phyloP scores from a whole-genome alignment of 2,797 vertebrate genomes.

The Pelobates cultripes region DNA sequence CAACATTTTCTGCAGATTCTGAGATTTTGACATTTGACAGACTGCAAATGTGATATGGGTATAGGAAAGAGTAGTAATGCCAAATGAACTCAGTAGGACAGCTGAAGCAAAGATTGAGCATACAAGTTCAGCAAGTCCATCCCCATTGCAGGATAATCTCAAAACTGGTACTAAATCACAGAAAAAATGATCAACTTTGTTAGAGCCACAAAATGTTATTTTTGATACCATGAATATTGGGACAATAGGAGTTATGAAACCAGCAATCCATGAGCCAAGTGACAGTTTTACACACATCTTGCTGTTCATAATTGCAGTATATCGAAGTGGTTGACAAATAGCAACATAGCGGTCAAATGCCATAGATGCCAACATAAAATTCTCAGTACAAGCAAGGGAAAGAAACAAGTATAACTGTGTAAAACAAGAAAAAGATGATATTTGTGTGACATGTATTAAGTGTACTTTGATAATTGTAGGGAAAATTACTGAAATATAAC shows the following conservation, averaged over 20 bases:
- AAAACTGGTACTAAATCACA: constrained; percentile 58
- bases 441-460: constrained; percentile 35
- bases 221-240: constrained; percentile 64
- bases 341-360: constrained; percentile 66
- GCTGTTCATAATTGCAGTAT: constrained; percentile 58
- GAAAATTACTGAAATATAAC: constrained; percentile 60
- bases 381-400: constrained; percentile 66
- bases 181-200: constrained; percentile 37
- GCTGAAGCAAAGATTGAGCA: constrained; percentile 64
- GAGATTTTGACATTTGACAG: constrained; percentile 59
- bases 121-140: constrained; percentile 63
- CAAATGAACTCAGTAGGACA: constrained; percentile 62
- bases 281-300: constrained; percentile 59
- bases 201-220: constrained; percentile 48
- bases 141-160: constrained; percentile 67
- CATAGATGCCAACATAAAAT: constrained; percentile 67
- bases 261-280: constrained; percentile 61
- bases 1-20: constrained; percentile 65
- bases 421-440: constrained; percentile 30
- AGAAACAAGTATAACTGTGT: constrained; percentile 42
- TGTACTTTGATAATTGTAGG: constrained; percentile 61
- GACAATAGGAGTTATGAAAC: constrained; percentile 66
- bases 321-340: constrained; percentile 64
- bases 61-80: constrained; percentile 62
- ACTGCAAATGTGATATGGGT: constrained; percentile 61